Base-by-base conservation (phyloP, 1,140 invertebrate species). In the Cyclargus thomasi region DNA sequence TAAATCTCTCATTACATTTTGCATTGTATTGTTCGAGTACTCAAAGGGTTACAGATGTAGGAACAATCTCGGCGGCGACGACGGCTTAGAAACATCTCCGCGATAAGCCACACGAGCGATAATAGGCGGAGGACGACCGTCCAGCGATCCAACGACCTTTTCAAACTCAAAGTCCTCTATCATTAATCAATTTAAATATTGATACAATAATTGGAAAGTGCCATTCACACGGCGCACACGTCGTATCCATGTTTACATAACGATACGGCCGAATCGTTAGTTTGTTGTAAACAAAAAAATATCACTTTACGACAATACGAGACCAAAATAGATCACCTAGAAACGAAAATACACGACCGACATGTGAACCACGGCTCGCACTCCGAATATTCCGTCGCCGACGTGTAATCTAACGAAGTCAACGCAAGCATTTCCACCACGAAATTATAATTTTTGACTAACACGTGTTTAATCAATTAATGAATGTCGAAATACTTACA, bases 381-480 rank as follows among this genome's bases (percentile, higher is more conserved):
- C 53, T 18, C 18, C 29, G 35, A 55, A 62, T 59, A 67, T 29
- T 62, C 22, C 14, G 53, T 62, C 65, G 67, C 68, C 62, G 63
- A 71, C 67, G 59, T 67, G 67, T 59, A 70, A 70, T 64, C 35
- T 64, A 70, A 72, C 23, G 64, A 63, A 68, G 59, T 65, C 69
- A 63, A 72, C 73, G 69, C 69, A 78, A 73, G 68, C 74, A 78
- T 75, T 74, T 74, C 74, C 74, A 66, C 53, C 69, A 71, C 73
- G 68, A 71, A 69, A 67, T 70, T 67, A 21, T 64, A 70, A 62
- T 65, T 62, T 67, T 62, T 59, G 36, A 36, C 35, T 63, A 73
- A 75, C 80, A 82, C 78, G 80, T 83, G 81, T 70, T 68, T 65
- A 67, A 77, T 73, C 76, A 70, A 77, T 74, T 67, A 73, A 55